Evolutionary conservation across 2,888 invertebrate species (phyloP).

Genomic region (Tipula confusa): DNA sequence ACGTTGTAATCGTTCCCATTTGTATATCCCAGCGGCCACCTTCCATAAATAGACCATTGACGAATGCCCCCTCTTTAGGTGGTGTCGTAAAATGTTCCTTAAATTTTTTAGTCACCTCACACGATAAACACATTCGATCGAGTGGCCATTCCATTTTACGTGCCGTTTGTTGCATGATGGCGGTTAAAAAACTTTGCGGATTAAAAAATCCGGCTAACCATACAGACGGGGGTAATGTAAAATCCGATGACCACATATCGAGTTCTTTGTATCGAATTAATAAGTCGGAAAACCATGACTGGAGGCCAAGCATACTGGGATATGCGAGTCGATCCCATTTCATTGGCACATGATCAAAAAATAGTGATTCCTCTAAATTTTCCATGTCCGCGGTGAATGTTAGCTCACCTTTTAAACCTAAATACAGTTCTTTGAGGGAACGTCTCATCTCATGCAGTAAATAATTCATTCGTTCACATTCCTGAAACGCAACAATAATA

Average conservation of each 20-base stretch:
- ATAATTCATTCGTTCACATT: slow-evolving; percentile 91
- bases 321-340: slow-evolving; percentile 84
- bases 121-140: slow-evolving; percentile 92
- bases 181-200: slow-evolving; percentile 93
- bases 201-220: slow-evolving; percentile 97
- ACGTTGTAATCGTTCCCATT: slow-evolving; percentile 74
- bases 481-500: slow-evolving; percentile 86
- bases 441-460: slow-evolving; percentile 76
- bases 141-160: slow-evolving; percentile 93
- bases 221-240: slow-evolving; percentile 78
- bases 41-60: slow-evolving; percentile 87
- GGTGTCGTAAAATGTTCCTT: slow-evolving; percentile 78
- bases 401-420: slow-evolving; percentile 91
- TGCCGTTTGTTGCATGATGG: slow-evolving; percentile 96
- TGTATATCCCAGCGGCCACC: slow-evolving; percentile 89
- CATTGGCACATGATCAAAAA: slow-evolving; percentile 80
- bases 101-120: slow-evolving; percentile 87
- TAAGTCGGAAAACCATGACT: slow-evolving; percentile 85
- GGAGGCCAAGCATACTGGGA: slow-evolving; percentile 77
- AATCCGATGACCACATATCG: slow-evolving; percentile 85
- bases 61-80: slow-evolving; percentile 87
- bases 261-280: slow-evolving; percentile 72
- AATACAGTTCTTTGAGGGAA: slow-evolving; percentile 77
- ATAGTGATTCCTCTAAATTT: slow-evolving; percentile 72
- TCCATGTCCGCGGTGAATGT: slow-evolving; percentile 94